A percentile compares a stretch with the other conserved stretches of the same genome.
phyloP scores from a whole-genome alignment of 2,113 vertebrate species.

The Myiozetetes cayanensis region DNA sequence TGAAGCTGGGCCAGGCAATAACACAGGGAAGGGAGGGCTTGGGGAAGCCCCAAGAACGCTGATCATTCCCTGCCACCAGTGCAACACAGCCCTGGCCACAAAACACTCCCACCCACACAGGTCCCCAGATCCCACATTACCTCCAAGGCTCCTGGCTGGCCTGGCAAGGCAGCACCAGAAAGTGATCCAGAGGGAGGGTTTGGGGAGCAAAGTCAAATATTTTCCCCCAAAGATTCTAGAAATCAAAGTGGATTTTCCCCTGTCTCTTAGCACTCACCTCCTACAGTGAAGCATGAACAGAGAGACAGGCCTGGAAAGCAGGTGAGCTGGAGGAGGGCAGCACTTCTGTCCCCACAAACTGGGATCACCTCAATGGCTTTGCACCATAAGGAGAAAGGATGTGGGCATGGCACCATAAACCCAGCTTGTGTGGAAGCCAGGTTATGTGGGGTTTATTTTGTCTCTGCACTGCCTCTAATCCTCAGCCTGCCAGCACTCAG shows the following conservation, averaged over 20 bases:
- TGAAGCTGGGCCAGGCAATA: background rate
- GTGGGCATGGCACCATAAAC: background rate
- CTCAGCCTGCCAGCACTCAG: background rate
- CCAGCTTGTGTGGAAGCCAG: background rate
- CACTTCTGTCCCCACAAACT: background rate
- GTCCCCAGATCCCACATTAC: background rate
- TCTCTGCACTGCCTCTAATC: background rate
- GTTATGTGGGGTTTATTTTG: background rate
- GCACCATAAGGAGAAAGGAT: background rate
- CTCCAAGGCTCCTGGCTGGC: background rate
- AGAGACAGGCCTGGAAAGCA: background rate
- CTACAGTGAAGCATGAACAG: background rate
- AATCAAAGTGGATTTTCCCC: background rate
- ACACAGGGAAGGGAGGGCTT: background rate
- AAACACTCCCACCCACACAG: background rate
- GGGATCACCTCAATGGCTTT: background rate
- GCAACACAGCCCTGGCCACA: background rate
- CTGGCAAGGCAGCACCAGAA: background rate
- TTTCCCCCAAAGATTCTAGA: background rate
- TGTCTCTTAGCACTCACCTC: background rate
- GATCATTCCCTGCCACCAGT: background rate
- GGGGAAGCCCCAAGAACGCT: background rate
- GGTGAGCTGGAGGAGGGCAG: background rate
- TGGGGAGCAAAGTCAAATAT: accelerated
- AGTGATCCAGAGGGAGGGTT: background rate